Conservation (phyloP, 1,140 invertebrate genomes). For the Cydia strobilella region DNA sequence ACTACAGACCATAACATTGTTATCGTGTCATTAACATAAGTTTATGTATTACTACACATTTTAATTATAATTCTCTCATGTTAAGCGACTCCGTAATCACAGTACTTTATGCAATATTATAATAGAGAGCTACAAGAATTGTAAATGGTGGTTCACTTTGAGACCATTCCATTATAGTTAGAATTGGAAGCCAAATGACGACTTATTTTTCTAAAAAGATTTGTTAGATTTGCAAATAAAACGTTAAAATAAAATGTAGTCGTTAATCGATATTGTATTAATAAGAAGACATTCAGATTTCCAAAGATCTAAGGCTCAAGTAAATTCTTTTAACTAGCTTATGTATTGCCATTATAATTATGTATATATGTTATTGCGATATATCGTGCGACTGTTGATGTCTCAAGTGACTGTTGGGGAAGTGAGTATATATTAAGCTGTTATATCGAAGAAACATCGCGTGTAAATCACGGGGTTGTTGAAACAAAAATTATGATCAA, state of each 20-base stretch:
- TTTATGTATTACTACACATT: slow-evolving; percentile 28
- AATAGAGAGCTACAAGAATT: slow-evolving; percentile 47
- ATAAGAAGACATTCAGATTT: slow-evolving; percentile 72
- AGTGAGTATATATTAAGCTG: slow-evolving; percentile 24
- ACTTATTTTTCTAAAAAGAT: slow-evolving; percentile 79
- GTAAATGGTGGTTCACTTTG: slow-evolving; percentile 66
- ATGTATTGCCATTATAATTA: slow-evolving; percentile 55
- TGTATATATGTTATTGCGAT: slow-evolving; percentile 48
- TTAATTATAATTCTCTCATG: slow-evolving; percentile 37
- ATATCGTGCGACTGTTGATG: slow-evolving; percentile 22
- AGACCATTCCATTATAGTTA: slow-evolving; percentile 77
- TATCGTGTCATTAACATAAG: slow-evolving; percentile 22
- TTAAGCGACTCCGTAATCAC: slow-evolving; percentile 41
- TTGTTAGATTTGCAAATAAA: slow-evolving; percentile 77
- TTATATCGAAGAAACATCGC: slow-evolving; percentile 32
- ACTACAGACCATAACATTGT: slow-evolving; percentile 21
- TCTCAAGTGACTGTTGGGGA: slow-evolving; percentile 29
- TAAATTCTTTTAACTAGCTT: slow-evolving; percentile 71
- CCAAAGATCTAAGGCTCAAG: slow-evolving; percentile 78
- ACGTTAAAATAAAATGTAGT: slow-evolving; percentile 70
- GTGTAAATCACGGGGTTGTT: slow-evolving; percentile 14
- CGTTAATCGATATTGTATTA: slow-evolving; percentile 72
- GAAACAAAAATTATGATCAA: slow-evolving; percentile 51
- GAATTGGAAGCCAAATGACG: slow-evolving; percentile 77
- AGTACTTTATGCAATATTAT: slow-evolving; percentile 45